Conservation (phyloP, 1,140 invertebrate genomes). For the Lycorma delicatula region DNA sequence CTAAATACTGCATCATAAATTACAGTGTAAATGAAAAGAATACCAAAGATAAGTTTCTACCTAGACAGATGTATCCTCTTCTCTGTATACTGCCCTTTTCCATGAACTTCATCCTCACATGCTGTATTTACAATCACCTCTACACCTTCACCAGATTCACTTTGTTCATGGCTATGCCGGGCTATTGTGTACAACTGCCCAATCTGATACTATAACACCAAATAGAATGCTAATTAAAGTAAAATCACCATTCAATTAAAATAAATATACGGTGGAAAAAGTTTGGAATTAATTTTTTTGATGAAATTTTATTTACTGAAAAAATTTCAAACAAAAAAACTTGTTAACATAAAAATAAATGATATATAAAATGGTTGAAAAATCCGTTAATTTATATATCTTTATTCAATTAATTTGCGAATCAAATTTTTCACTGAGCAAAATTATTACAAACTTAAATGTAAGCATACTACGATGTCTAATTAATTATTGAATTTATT, state of each 20-base stretch:
- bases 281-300: not conserved
- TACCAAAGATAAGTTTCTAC: too few relatives aligned
- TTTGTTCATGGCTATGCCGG: slow-evolving; percentile 84
- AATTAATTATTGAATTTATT: too few relatives aligned
- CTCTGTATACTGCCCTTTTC: slow-evolving; percentile 81
- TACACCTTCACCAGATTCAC: slow-evolving; percentile 81
- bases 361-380: not conserved
- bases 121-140: slow-evolving; percentile 79
- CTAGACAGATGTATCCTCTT: slow-evolving; percentile 85
- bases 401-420: too few relatives aligned
- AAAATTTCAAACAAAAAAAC: slow-evolving; percentile 8
- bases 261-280: not conserved
- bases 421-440: too few relatives aligned
- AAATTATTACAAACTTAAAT: too few relatives aligned
- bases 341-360: slow-evolving; percentile 1
- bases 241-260: slow-evolving; percentile 11
- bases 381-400: too few relatives aligned
- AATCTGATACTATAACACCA: slow-evolving; percentile 65
- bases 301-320: slow-evolving; percentile 6
- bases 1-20: too few relatives aligned
- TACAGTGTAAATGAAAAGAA: too few relatives aligned
- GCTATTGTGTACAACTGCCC: slow-evolving; percentile 94
- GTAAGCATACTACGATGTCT: too few relatives aligned
- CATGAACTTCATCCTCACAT: slow-evolving; percentile 68
- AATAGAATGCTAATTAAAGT: not conserved